A percentile compares a stretch with the other conserved stretches of the same genome.
Evolutionary conservation across 2,888 invertebrate species (phyloP).

Genomic region (Melanophora roralis): DNA sequence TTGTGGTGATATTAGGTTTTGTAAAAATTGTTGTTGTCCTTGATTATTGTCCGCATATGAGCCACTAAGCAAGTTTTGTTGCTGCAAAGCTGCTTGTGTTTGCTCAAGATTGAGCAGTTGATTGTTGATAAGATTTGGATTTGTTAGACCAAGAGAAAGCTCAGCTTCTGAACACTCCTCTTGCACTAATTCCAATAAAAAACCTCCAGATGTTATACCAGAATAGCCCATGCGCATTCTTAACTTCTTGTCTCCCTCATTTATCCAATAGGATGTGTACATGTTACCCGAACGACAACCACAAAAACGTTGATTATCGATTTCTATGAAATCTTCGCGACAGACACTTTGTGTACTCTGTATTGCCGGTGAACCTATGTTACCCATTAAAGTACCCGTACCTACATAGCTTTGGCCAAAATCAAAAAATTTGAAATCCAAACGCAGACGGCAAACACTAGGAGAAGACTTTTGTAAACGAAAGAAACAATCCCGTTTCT

Average conservation of each 20-base stretch:
- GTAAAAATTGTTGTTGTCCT: slow-evolving; percentile 3
- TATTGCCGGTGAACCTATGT: slow-evolving; percentile 42
- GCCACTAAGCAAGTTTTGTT: not conserved
- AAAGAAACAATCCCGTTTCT: slow-evolving; percentile 78
- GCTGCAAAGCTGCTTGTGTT: not conserved
- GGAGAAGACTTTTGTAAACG: slow-evolving; percentile 78
- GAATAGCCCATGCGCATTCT: slow-evolving; percentile 77
- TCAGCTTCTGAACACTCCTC: slow-evolving; percentile 77
- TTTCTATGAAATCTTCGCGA: slow-evolving; percentile 78
- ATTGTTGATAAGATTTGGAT: slow-evolving; percentile 16
- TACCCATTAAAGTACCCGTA: slow-evolving; percentile 41
- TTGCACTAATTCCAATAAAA: slow-evolving; percentile 79
- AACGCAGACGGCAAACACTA: slow-evolving; percentile 78
- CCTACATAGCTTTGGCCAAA: slow-evolving; percentile 73
- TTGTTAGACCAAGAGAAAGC: not conserved
- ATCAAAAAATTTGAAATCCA: slow-evolving; percentile 80
- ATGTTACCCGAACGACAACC: slow-evolving; percentile 78
- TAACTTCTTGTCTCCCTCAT: slow-evolving; percentile 76
- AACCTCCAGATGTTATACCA: slow-evolving; percentile 77
- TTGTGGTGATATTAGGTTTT: slow-evolving; percentile 37
- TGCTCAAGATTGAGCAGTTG: not conserved
- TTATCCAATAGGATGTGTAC: slow-evolving; percentile 70
- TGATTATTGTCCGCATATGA: not conserved
- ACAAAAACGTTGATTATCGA: slow-evolving; percentile 80
- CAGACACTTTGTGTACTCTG: slow-evolving; percentile 71